Percentiles rank a stretch among this genome's conserved stretches.
These are phyloP conservation scores for Diaperis boleti DNA, from an alignment of 2,888 invertebrate genomes.

Conservation along the genomic window DNA sequence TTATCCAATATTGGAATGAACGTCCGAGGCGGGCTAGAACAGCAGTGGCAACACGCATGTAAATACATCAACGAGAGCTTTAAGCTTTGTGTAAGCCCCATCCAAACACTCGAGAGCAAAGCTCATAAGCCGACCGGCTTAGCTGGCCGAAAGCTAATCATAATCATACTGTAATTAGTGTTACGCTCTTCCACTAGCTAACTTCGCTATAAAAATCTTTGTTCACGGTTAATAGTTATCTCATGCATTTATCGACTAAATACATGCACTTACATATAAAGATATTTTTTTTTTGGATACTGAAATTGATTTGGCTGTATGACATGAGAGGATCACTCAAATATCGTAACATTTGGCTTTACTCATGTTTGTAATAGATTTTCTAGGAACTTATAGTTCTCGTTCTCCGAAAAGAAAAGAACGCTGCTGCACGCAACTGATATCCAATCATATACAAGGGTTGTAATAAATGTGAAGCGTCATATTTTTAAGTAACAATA, in stretches of 20 bases:
- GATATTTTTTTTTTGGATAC: too few species aligned
- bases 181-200: constrained; percentile 30
- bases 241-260: background rate
- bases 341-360: constrained; percentile 44
- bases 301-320: background rate
- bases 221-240: background rate
- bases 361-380: constrained; percentile 44
- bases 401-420: constrained; percentile 27
- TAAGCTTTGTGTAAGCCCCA: constrained; percentile 62
- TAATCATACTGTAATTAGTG: constrained; percentile 66
- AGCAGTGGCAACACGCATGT: constrained; percentile 44
- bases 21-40: constrained; percentile 29
- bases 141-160: constrained; percentile 66
- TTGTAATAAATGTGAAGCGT: constrained; percentile 10
- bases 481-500: too few species aligned
- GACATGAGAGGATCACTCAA: constrained; percentile 1
- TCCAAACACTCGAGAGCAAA: constrained; percentile 63
- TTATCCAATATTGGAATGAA: constrained; percentile 35
- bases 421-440: constrained; percentile 24
- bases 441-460: constrained; percentile 27
- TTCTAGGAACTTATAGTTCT: constrained; percentile 42
- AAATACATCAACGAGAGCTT: constrained; percentile 60
- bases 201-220: constrained; percentile 27
- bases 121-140: constrained; percentile 64
- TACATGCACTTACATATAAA: too few species aligned